Percentiles rank a stretch among this genome's conserved stretches.
These are phyloP conservation scores for Hirudinaria manillensis DNA, from an alignment of 2,888 invertebrate genomes.

Conservation along the genomic window DNA sequence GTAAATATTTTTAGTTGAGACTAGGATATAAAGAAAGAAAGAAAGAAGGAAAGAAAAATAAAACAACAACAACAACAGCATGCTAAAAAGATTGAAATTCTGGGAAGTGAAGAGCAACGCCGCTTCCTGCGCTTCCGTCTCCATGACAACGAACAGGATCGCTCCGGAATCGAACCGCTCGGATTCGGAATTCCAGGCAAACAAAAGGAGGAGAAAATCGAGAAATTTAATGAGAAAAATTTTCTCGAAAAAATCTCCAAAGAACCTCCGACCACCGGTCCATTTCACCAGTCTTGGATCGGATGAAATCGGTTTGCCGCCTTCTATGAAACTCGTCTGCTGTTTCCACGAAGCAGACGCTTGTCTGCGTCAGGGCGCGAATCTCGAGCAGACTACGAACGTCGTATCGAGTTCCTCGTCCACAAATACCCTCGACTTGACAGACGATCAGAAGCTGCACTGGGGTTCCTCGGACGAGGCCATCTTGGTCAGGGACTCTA, in stretches of 20 bases:
- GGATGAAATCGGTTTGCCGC: too few species aligned
- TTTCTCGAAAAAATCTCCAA: slow-evolving; percentile 6
- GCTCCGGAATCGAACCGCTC: not conserved
- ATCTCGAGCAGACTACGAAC: not conserved
- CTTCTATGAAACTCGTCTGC: not conserved
- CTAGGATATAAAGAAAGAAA: slow-evolving; percentile 4
- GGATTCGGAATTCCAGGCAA: not conserved
- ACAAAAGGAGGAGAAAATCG: slow-evolving; percentile 1
- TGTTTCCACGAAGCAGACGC: not conserved
- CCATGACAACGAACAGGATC: slow-evolving; percentile 4
- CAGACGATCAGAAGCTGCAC: not conserved
- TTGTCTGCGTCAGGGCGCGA: too few species aligned
- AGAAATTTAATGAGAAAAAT: not conserved
- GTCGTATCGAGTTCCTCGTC: not conserved
- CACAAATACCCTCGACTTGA: slow-evolving; percentile 5
- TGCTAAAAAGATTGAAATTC: not conserved
- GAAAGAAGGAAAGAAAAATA: not conserved
- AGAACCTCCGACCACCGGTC: too few species aligned
- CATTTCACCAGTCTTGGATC: too few species aligned
- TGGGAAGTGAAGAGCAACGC: not conserved
- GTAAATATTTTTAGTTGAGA: too few species aligned
- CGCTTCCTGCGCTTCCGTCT: not conserved
- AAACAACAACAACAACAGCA: not conserved
- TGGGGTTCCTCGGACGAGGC: not conserved
- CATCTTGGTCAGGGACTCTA: too few species aligned